phyloP scores from a whole-genome alignment of 2,113 vertebrate genomes.

The Parus major region DNA sequence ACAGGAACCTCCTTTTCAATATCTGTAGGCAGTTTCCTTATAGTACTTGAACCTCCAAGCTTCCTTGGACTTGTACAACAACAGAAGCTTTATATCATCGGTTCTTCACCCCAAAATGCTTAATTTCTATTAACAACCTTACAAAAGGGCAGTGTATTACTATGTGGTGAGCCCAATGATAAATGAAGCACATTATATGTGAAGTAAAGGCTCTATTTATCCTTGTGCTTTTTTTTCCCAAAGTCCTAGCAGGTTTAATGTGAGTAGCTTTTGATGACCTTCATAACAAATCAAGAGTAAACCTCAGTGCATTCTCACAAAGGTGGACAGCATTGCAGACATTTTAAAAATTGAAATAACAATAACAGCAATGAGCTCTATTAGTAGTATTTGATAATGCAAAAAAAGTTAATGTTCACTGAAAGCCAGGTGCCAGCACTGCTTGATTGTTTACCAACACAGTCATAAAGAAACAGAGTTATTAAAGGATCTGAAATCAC shows the following conservation, averaged over 20 bases:
- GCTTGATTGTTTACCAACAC: conserved; percentile 77
- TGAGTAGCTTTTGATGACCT: conserved; percentile 40
- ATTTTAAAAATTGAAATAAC: neutral
- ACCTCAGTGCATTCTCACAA: neutral
- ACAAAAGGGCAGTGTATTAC: conserved; percentile 47
- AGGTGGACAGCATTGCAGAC: neutral
- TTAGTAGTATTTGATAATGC: conserved; percentile 51
- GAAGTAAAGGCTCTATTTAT: conserved; percentile 53
- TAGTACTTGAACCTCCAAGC: neutral
- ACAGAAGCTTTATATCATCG: conserved; percentile 4
- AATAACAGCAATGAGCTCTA: neutral
- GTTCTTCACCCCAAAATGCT: conserved; percentile 34
- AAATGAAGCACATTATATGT: conserved; percentile 62
- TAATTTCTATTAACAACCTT: conserved; percentile 50
- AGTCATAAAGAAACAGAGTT: conserved; percentile 71
- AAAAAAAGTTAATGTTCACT: conserved; percentile 53
- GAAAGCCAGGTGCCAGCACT: conserved; percentile 51
- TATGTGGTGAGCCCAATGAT: conserved; percentile 30
- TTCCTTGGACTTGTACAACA: conserved; percentile 5
- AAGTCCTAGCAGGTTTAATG: conserved; percentile 35
- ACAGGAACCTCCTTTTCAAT: neutral
- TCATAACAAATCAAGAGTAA: conserved; percentile 31
- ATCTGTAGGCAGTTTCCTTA: neutral
- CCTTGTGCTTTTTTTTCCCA: neutral
- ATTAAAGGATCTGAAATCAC: conserved; percentile 77